phyloP scores from a whole-genome alignment of 2,888 invertebrate genomes.

The Agonum fuliginosum region DNA sequence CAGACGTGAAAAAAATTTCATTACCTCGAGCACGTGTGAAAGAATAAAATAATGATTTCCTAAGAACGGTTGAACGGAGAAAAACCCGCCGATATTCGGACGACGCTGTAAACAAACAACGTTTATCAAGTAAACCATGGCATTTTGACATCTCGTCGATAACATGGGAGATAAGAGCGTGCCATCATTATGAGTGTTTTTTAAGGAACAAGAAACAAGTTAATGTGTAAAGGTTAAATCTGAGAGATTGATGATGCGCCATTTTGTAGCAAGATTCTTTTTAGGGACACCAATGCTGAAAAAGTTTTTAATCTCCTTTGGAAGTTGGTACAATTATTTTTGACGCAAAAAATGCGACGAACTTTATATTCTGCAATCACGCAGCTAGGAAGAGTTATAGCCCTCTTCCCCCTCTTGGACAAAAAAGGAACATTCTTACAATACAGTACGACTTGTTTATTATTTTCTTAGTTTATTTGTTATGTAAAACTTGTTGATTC shows the following conservation, averaged over 20 bases:
- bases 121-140: slow-evolving; percentile 46
- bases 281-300: background rate
- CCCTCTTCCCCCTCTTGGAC: too few species aligned
- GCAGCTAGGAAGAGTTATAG: too few species aligned
- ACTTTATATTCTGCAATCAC: too few species aligned
- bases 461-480: too few species aligned
- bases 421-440: too few species aligned
- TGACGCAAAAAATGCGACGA: too few species aligned
- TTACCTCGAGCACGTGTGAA: slow-evolving; percentile 10
- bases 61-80: slow-evolving; percentile 30
- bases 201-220: slow-evolving; percentile 30
- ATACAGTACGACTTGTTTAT: too few species aligned
- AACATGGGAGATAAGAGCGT: slow-evolving; percentile 23
- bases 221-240: slow-evolving; percentile 27
- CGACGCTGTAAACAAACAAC: slow-evolving; percentile 43
- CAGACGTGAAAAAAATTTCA: slow-evolving; percentile 4
- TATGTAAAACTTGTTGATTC: too few species aligned
- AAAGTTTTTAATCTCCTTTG: too few species aligned
- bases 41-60: slow-evolving; percentile 42
- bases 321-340: too few species aligned
- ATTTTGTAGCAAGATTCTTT: slow-evolving; percentile 1
- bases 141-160: slow-evolving; percentile 53
- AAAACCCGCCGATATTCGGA: background rate
- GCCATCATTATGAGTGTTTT: slow-evolving; percentile 51
- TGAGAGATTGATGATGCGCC: background rate